Base-by-base conservation (phyloP, 92 coral and sea anemone genomes). In the Zoanthus sansibaricus region DNA sequence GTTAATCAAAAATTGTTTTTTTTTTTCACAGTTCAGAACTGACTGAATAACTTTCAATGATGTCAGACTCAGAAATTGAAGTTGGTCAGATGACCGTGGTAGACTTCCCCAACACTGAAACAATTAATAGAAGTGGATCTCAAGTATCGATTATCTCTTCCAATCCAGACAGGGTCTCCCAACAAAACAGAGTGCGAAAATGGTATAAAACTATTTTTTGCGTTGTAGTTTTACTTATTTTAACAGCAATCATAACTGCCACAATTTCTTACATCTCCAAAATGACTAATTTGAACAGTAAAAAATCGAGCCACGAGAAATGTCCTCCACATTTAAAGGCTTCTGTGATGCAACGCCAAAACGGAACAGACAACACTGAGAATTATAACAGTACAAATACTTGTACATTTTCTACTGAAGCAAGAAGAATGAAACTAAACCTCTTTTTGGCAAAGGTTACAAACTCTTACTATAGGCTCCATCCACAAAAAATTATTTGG, bases 391-490 rank as follows among this genome's bases (percentile, higher is more conserved):
- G 71, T 61, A 47, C 71, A 72, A 89, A 30, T 49, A 72, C 31
- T 9, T 86, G 90, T 72, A 9, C 37, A 20, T 83, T 80, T 79
- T 94, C 98, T 18, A 51, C 86, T 42, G 95, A 92, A 33, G 94
- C 95, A 18, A 82, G 70, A 59, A 91, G 87, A 30, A 46, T 77
- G 12, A 89, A 91, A 7, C 72, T 92, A 70, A 88, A 79, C 51
- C 68, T 68, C 5, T 95, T 93, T 54, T 82, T 95, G 1, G 30
- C 44, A 72, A 94, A 90, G 75, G 92, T 96, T 32, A 83, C 62
- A 16, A 70, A 75, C 7, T 82, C 85, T 61, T 88, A 87, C 73
- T 71, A 33, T 67, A 87, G 75, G 3, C 46, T 90, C 55, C 18
- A 87, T 59, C 93, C 90, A 20, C 89, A 91, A 68, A 67, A 69